phyloP scores from a whole-genome alignment of 1,140 invertebrate species.

The Sycobia sp. region DNA sequence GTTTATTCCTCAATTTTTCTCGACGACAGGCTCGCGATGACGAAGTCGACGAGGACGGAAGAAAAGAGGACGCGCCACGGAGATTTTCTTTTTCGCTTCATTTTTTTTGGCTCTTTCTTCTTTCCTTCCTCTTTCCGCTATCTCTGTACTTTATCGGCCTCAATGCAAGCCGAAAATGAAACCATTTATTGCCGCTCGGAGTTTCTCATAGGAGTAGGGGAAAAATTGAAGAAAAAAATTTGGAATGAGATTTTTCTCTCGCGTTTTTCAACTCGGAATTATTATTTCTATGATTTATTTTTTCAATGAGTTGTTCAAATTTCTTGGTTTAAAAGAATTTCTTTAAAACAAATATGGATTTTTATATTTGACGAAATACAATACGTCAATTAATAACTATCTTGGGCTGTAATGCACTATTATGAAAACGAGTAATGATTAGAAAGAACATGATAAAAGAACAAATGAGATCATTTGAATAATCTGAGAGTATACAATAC shows the following conservation, averaged over 20 bases:
- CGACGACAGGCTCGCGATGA: neutral
- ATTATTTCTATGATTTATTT: neutral
- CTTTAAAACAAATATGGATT: no score
- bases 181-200: conserved; percentile 7
- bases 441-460: no score
- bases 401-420: no score
- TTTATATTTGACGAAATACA: no score
- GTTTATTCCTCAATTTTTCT: conserved; percentile 19
- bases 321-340: no score
- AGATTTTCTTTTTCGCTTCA: conserved; percentile 7
- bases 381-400: no score
- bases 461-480: no score
- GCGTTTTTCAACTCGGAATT: neutral
- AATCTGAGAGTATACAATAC: no score
- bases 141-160: neutral
- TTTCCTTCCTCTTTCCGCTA: neutral
- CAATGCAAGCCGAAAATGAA: conserved; percentile 14
- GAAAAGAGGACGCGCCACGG: conserved; percentile 44
- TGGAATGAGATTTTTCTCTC: neutral
- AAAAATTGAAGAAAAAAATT: neutral
- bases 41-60: conserved; percentile 38
- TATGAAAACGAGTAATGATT: no score
- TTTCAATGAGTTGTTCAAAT: no score
- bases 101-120: neutral
- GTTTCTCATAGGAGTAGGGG: neutral